Evolutionary conservation across 53 echinoderm and acorn worm species (phyloP), one percentile per base, ranked within the genome.

Genomic region (Luidia sarsii): DNA sequence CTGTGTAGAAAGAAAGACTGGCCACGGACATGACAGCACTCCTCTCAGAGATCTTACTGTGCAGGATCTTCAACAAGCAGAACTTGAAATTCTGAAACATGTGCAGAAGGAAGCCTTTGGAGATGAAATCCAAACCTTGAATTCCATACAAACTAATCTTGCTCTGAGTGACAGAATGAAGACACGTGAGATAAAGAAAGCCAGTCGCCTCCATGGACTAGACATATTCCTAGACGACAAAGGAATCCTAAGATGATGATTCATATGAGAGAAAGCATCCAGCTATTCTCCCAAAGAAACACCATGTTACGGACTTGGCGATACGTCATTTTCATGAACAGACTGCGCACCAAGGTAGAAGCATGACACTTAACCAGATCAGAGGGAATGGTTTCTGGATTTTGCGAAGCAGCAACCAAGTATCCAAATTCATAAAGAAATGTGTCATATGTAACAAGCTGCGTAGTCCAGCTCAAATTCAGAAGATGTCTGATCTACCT

Each of bases 401-500:
- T 11, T 48, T 86, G 4, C 65, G 68, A 45, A 37, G 86, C 45
- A 64, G 50, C 20, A 37, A 30, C 7, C 57, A 56, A 31, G 80
- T 86, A 22, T 77, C 82, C 18, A 37, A 29, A 33, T 20, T 14
- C 20, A 63, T 80, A 16, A 55, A 65, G n/a, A 67, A n/a, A 61
- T 79, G 79, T 16, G 79, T 79, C 63, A 79, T 41, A 14, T 79
- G 79, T n/a, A 59, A 62, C 19, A 69, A 72, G 61, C 34, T 71
- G 35, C 45, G 45, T 9, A 28, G 83, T 21, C 35, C 31, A 15
- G 23, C 66, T 9, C 41, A 79, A 16, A 36, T n/a, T 7, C 92
- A 92, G 67, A 92, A 86, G 74, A 92, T 86, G 87, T 84, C 87
- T 2, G 82, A 90, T 45, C 63, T 94, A 19, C 94, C 90, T 0